These are phyloP conservation scores for Urocolius indicus DNA, from an alignment of 2,113 vertebrate species.

Conservation along the genomic window DNA sequence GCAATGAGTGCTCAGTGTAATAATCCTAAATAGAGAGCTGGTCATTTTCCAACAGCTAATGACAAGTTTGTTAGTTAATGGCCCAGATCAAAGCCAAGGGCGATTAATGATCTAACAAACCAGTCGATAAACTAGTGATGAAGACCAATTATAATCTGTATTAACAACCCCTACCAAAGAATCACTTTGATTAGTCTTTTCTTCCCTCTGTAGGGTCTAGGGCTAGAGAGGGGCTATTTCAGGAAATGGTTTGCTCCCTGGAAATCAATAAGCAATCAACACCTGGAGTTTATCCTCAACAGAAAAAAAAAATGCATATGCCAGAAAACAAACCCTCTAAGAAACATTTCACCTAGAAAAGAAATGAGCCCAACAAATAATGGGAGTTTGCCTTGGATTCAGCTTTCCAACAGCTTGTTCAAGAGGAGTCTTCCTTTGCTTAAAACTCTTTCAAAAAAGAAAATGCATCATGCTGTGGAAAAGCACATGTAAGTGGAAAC, in stretches of 20 bases:
- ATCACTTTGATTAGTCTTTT: background rate
- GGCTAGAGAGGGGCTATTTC: background rate
- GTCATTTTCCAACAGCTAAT: slow-evolving; percentile 57
- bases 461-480: background rate
- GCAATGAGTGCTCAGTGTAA: background rate
- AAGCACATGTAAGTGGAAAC: background rate
- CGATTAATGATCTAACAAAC: slow-evolving; percentile 63
- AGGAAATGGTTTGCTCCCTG: background rate
- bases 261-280: slow-evolving; percentile 58
- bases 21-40: background rate
- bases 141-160: background rate
- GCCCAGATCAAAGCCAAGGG: slow-evolving; percentile 39
- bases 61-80: slow-evolving; percentile 63
- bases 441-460: background rate
- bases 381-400: slow-evolving; percentile 7
- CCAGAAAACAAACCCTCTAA: slow-evolving; percentile 18
- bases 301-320: background rate
- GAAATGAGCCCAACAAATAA: background rate
- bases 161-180: background rate
- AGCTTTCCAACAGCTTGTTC: background rate
- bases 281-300: background rate
- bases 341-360: slow-evolving; percentile 44
- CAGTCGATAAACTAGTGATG: slow-evolving; percentile 51
- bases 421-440: background rate
- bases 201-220: background rate